These are phyloP conservation scores for Champsocephalus gunnari DNA, from an alignment of 2,797 vertebrate genomes.

Conservation along the genomic window DNA sequence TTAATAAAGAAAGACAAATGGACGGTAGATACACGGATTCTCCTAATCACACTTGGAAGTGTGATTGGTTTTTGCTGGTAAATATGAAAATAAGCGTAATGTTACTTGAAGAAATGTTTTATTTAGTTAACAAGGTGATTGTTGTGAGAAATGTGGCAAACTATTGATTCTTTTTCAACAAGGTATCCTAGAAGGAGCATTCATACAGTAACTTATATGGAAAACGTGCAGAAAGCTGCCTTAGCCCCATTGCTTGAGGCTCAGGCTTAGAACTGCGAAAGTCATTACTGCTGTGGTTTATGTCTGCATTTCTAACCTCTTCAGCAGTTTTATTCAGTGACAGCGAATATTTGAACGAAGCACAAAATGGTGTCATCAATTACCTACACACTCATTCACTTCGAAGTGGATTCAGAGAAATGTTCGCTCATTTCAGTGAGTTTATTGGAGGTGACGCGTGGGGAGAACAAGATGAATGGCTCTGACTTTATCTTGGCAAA, in stretches of 20 bases:
- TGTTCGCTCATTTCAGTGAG: conserved; percentile 63
- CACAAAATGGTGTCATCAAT: conserved; percentile 74
- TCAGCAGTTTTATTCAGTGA: conserved; percentile 60
- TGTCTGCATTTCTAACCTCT: conserved; percentile 66
- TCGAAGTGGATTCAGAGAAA: conserved; percentile 53
- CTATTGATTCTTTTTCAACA: conserved; percentile 36
- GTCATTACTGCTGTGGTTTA: conserved; percentile 72
- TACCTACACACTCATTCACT: conserved; percentile 59
- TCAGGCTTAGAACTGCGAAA: conserved; percentile 69
- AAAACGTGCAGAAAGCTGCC: conserved; percentile 45
- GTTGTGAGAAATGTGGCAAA: conserved; percentile 37
- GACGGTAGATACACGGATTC: too few relatives aligned
- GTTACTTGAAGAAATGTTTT: conserved; percentile 8
- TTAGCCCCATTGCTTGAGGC: conserved; percentile 36
- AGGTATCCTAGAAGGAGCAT: conserved; percentile 45
- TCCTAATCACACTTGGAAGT: conserved; percentile 30
- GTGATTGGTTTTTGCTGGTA: conserved; percentile 25
- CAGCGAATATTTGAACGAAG: conserved; percentile 66
- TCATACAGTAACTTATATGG: conserved; percentile 46
- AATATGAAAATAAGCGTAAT: conserved; percentile 7
- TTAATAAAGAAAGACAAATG: too few relatives aligned
- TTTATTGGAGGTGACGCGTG: conserved; percentile 76
- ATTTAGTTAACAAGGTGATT: conserved; percentile 17
- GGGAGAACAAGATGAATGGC: conserved; percentile 76
- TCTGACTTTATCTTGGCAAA: conserved; percentile 84